Evolutionary conservation across 2,888 invertebrate species (phyloP).

Genomic region (Coelinius sp.): DNA sequence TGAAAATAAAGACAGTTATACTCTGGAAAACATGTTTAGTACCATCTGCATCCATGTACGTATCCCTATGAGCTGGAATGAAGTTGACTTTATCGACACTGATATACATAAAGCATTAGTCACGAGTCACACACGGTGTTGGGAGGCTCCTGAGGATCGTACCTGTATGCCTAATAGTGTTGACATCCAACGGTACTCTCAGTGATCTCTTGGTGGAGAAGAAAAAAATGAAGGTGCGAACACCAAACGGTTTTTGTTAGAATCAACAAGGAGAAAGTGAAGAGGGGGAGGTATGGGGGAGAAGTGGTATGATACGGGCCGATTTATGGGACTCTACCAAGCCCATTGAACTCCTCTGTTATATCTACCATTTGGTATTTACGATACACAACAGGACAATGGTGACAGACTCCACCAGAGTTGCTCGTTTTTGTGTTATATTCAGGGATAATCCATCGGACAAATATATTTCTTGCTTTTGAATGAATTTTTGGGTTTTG

Average conservation of each 20-base stretch:
- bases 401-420: not conserved
- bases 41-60: not conserved
- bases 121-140: conserved; percentile 10
- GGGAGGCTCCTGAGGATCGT: not conserved
- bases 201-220: not conserved
- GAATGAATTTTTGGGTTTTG: conserved; percentile 10
- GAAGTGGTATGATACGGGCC: not conserved
- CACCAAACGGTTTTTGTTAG: not conserved
- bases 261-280: not conserved
- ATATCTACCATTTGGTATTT: not conserved
- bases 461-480: no score
- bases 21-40: not conserved
- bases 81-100: conserved; percentile 13
- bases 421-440: not conserved
- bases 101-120: conserved; percentile 19
- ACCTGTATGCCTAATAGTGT: conserved; percentile 6
- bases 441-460: conserved; percentile 11
- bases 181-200: conserved; percentile 1
- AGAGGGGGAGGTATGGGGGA: not conserved
- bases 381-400: not conserved
- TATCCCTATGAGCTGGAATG: not conserved
- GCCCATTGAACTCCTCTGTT: conserved; percentile 9
- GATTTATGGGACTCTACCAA: not conserved
- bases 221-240: not conserved
- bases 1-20: not conserved